phyloP scores from a whole-genome alignment of 2,113 vertebrate species.

The Sturnus vulgaris region DNA sequence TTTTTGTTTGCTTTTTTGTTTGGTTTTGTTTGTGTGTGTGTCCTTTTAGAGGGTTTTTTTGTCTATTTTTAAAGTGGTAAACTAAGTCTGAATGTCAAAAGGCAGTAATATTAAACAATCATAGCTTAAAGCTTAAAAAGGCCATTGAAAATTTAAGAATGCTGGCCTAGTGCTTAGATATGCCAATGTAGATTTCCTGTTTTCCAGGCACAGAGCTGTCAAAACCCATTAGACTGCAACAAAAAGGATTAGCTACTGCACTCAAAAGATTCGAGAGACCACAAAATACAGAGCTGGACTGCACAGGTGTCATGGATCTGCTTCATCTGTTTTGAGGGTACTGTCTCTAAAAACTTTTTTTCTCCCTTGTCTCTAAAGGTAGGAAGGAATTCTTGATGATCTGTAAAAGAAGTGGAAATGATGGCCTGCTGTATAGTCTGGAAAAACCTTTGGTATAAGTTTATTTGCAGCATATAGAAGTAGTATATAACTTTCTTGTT shows the following conservation, averaged over 20 bases:
- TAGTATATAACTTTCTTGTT: background rate
- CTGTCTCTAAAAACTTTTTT: background rate
- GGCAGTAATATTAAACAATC: background rate
- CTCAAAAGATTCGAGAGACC: background rate
- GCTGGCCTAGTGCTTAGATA: background rate
- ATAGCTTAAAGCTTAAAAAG: background rate
- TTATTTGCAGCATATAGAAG: background rate
- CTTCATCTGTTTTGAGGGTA: background rate
- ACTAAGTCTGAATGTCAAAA: background rate
- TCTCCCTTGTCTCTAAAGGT: background rate
- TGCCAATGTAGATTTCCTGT: background rate
- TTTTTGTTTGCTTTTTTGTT: background rate
- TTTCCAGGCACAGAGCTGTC: background rate
- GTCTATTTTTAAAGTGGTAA: background rate
- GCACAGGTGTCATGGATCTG: background rate
- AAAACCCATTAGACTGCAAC: background rate
- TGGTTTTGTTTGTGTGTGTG: background rate
- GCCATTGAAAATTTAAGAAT: background rate
- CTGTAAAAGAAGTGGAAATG: background rate
- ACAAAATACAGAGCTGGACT: background rate
- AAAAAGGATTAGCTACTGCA: background rate
- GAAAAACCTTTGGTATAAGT: background rate
- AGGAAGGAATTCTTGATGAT: background rate
- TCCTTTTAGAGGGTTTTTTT: rapidly evolving
- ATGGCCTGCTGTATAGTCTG: background rate